A percentile compares a stretch with the other conserved stretches of the same genome.
phyloP scores from a whole-genome alignment of 2,113 vertebrate genomes.

The Epinephelus lanceolatus region DNA sequence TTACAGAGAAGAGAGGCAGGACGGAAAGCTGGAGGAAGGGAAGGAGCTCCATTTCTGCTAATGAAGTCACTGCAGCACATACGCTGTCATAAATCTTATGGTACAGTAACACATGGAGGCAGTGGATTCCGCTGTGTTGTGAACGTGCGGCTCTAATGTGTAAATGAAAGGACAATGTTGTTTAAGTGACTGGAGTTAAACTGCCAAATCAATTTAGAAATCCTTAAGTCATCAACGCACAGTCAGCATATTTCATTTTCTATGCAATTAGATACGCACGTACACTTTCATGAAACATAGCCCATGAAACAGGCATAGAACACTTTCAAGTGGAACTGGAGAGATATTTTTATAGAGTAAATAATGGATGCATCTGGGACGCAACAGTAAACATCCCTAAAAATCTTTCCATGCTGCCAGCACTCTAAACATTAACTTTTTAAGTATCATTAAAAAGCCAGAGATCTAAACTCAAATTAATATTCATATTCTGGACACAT shows the following conservation, averaged over 20 bases:
- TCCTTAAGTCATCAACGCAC: not conserved
- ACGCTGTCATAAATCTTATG: conserved; percentile 30
- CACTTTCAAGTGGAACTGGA: not conserved
- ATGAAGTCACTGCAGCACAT: conserved; percentile 52
- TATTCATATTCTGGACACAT: conserved; percentile 39
- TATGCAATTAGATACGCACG: not conserved
- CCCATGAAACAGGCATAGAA: no score
- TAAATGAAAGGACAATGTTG: not conserved
- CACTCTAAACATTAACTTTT: not conserved
- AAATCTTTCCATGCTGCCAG: not conserved
- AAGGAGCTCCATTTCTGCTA: conserved; percentile 44
- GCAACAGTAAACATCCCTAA: not conserved
- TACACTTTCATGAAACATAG: not conserved
- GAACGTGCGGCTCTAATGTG: conserved; percentile 15
- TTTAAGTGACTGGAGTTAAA: not conserved
- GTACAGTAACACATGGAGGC: not conserved
- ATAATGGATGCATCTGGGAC: conserved; percentile 14
- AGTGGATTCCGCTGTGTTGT: not conserved
- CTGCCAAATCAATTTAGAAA: not conserved
- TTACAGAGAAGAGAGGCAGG: conserved; percentile 14
- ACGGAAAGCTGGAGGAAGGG: not conserved
- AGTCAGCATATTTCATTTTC: not conserved
- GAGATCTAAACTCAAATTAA: conserved; percentile 4
- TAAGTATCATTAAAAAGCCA: conserved; percentile 15
- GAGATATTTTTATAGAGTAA: not conserved